Conservation (phyloP, 1,140 invertebrate species). For the Cyclina sinensis region DNA sequence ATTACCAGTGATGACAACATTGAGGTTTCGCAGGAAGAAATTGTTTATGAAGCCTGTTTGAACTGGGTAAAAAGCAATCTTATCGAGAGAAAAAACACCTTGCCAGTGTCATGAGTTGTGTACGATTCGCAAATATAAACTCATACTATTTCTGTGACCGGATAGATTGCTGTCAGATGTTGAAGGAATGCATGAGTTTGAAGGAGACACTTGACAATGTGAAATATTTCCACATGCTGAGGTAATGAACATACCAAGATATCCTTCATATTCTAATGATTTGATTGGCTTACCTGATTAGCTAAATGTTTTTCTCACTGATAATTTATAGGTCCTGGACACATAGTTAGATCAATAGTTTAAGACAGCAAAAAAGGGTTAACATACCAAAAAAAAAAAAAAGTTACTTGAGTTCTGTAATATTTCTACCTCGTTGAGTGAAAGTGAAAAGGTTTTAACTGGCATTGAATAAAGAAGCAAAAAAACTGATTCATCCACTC, state of each 20-base stretch:
- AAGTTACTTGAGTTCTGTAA: too few species aligned
- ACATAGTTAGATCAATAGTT: too few species aligned
- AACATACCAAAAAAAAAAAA: too few species aligned
- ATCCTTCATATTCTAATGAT: too few species aligned
- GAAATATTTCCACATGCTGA: slow-evolving; percentile 83
- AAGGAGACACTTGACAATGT: slow-evolving; percentile 76
- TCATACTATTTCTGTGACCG: slow-evolving; percentile 89
- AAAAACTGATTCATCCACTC: too few species aligned
- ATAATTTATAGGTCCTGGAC: too few species aligned
- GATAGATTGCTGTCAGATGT: slow-evolving; percentile 86
- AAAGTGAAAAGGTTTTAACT: too few species aligned
- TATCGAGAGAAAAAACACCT: slow-evolving; percentile 74
- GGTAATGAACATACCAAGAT: slow-evolving; percentile 56
- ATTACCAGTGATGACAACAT: slow-evolving; percentile 88
- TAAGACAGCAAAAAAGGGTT: too few species aligned
- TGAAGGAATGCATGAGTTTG: slow-evolving; percentile 79
- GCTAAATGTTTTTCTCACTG: too few species aligned
- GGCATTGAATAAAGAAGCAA: too few species aligned
- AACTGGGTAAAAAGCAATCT: slow-evolving; percentile 88
- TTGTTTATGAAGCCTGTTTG: slow-evolving; percentile 88
- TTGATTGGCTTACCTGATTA: too few species aligned
- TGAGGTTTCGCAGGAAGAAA: slow-evolving; percentile 88
- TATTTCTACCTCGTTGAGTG: too few species aligned
- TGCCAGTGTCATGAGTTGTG: slow-evolving; percentile 87
- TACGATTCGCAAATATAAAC: slow-evolving; percentile 88